Evolutionary conservation across 2,888 invertebrate genomes (phyloP).

Genomic region (Cerastis rubricosa): DNA sequence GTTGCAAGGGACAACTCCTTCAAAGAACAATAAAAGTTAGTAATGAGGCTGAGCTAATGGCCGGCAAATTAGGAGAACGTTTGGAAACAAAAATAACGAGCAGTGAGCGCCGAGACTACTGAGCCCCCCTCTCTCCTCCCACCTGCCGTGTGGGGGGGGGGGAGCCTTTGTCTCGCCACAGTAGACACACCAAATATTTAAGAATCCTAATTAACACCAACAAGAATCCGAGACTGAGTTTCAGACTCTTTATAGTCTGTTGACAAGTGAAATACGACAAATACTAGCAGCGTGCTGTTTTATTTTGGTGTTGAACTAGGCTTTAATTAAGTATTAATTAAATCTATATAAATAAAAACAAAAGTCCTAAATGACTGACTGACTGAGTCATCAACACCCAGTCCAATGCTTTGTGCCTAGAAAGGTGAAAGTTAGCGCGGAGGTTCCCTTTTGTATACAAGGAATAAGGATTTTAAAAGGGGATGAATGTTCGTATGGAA

Average conservation of each 20-base stretch:
- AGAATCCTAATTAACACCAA: conserved; percentile 46
- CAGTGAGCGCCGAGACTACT: conserved; percentile 13
- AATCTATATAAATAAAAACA: too few relatives aligned
- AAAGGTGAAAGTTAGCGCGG: too few relatives aligned
- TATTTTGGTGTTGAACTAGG: background rate
- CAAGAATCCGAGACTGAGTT: background rate
- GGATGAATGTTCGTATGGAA: too few relatives aligned
- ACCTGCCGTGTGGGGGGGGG: background rate
- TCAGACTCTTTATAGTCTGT: background rate
- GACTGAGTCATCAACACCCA: too few relatives aligned
- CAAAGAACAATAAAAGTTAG: conserved; percentile 64
- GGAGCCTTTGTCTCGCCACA: conserved; percentile 30
- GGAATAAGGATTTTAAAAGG: too few relatives aligned
- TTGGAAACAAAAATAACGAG: conserved; percentile 65
- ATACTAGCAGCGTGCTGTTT: background rate
- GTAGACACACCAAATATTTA: conserved; percentile 29
- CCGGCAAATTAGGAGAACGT: conserved; percentile 63
- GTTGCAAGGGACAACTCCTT: conserved; percentile 49
- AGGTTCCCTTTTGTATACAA: too few relatives aligned
- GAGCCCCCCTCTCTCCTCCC: background rate
- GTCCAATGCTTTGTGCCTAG: too few relatives aligned
- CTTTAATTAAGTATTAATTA: background rate
- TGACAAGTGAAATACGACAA: background rate
- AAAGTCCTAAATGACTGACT: too few relatives aligned
- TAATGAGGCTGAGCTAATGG: conserved; percentile 66